Evolutionary conservation across 2,797 vertebrate species (phyloP), one percentile per base, ranked within the genome.

Genomic region (Pangasius mekongensis): DNA sequence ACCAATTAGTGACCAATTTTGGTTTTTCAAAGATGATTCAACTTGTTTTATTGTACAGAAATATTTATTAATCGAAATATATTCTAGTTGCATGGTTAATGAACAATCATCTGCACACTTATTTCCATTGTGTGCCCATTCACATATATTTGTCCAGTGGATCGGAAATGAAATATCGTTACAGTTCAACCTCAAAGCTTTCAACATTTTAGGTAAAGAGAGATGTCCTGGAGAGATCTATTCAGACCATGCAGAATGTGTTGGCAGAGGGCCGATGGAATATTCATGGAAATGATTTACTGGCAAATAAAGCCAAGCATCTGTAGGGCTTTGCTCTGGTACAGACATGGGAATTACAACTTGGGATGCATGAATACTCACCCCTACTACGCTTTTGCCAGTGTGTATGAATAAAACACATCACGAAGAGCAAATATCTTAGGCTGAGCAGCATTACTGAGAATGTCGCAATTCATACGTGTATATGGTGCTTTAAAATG

Each of bases 241-340:
- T 30, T 74, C 73, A 49, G 71, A 52, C 69, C 36, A 20, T 82
- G 66, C 66, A 87, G 67, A 52, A 52, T 84, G 87, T 52, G n/a
- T 22, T 60, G 86, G 56, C 67, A 33, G 30, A 58, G 64, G 16
- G 77, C 76, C 39, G 24, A 52, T 11, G 52, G 66, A 83, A 73
- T 30, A 80, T 73, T 52, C 11, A 62, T 87, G 67, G 43, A 33
- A 76, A 30, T 76, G 87, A 87, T 87, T 87, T 87, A 87, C 16
- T 14, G 39, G n/a, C 56, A 22, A 60, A 36, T 87, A 87, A 87
- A 76, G 11, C 80, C 9, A 20, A 36, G 87, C 54, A 84, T 84
- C 81, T 83, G 86, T 83, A 33, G 18, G 52, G 67, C 86, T 62
- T 74, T 60, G 54, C 67, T 74, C 52, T 83, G n/a, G 54, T 22